Base-by-base conservation (phyloP, 2,797 vertebrate species). In the Spea hammondii region DNA sequence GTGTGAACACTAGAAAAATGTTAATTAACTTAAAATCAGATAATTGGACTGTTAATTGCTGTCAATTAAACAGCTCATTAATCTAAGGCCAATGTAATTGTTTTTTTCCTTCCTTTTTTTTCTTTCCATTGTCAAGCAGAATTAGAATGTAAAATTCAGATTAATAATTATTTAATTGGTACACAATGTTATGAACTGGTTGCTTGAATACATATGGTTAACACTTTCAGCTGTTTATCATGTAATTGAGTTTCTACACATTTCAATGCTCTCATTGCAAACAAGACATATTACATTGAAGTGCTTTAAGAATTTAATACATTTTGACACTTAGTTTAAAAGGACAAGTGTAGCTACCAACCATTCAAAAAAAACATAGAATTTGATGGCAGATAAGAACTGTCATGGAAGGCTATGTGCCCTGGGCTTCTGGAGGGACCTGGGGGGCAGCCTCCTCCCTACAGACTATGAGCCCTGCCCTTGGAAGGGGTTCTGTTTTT, bases 11-110 rank as follows among this genome's bases (percentile, higher is more conserved):
- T 77, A 55, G 54, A 77, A 77, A 81, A 82, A 82, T 77, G 69
- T 73, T 82, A 82, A 82, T 82, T 77, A 82, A 77, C 79, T 54
- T 77, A 73, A 82, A 82, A 77, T 82, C 65, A 73, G 70, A 65
- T 82, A 82, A 82, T 82, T 82, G 74, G 79, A 82, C 74, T 82
- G 75, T 82, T 82, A 82, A 82, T 82, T 82, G 79, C 77, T 82
- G 65, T 82, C 79, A 82, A 82, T 82, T 82, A 82, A 82, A 74
- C 79, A 82, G 79, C 75, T 77, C 79, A 77, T 82, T 82, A 82
- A 82, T 82, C 79, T 82, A 82, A 82, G 79, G 79, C 75, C 79
- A 82, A 82, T 68, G 54, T 82, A 82, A 82, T 82, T 77, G 79
- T 77, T 77, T 77, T 70, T 11, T 11, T 11, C 51, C 51, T 7